Evolutionary conservation across 2,888 invertebrate species (phyloP).

Genomic region (Drosophila planitibia): DNA sequence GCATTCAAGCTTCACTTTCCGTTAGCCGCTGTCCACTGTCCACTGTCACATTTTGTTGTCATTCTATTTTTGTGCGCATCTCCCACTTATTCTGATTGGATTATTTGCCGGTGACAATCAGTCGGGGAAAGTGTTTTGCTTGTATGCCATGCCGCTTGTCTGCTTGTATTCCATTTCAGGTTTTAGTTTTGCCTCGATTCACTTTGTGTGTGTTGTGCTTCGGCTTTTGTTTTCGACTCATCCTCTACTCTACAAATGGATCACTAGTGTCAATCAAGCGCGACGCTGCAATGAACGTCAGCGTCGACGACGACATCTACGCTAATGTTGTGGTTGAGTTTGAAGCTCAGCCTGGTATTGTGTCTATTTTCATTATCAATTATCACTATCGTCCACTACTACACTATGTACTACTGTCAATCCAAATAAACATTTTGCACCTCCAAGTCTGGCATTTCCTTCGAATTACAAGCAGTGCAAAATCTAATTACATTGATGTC

Average conservation of each 20-base stretch:
- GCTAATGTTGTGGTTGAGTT: background rate
- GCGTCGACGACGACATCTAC: background rate
- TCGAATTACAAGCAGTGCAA: constrained; percentile 23
- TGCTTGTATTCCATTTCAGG: constrained; percentile 5
- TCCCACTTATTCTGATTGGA: constrained; percentile 58
- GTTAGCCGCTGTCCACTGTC: background rate
- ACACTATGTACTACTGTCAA: background rate
- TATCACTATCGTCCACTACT: constrained; percentile 29
- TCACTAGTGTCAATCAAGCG: constrained; percentile 55
- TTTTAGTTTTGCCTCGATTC: constrained; percentile 15
- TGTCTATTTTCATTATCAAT: constrained; percentile 45
- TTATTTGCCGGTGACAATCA: constrained; percentile 55
- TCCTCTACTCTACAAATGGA: constrained; percentile 24
- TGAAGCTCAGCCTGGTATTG: background rate
- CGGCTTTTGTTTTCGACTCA: constrained; percentile 44
- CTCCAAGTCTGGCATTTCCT: constrained; percentile 3
- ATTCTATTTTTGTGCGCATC: constrained; percentile 53
- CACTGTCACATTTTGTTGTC: constrained; percentile 48
- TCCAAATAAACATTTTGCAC: background rate
- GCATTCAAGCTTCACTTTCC: constrained; percentile 56
- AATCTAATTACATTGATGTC: constrained; percentile 37
- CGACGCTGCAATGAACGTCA: constrained; percentile 38
- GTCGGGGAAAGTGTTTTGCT: constrained; percentile 51
- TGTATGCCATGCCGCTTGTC: constrained; percentile 21
- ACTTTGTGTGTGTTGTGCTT: constrained; percentile 5